Percentiles rank a stretch among this genome's conserved stretches.
phyloP scores from a whole-genome alignment of 2,888 invertebrate species.

The Platycheirus rosarum region DNA sequence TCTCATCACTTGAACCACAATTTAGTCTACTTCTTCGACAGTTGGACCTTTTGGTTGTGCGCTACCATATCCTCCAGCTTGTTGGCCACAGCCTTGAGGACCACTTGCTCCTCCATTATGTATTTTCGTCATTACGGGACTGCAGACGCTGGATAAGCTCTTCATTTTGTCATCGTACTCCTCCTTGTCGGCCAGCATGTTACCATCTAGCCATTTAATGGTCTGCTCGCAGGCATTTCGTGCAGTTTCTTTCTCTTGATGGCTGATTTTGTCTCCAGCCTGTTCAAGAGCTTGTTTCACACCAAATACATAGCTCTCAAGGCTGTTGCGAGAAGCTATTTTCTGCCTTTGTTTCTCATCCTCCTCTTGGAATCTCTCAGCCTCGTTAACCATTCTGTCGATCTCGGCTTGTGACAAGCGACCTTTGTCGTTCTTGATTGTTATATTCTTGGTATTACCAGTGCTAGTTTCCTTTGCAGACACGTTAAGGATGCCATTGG shows the following conservation, averaged over 20 bases:
- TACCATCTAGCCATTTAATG: conserved; percentile 88
- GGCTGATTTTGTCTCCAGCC: conserved; percentile 85
- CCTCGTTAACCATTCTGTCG: conserved; percentile 88
- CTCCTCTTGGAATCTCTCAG: conserved; percentile 88
- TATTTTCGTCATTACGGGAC: conserved; percentile 83
- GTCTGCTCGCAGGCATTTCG: conserved; percentile 86
- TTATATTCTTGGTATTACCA: conserved; percentile 88
- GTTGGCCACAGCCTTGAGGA: conserved; percentile 82
- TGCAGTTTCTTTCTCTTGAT: conserved; percentile 88
- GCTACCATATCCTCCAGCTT: conserved; percentile 85
- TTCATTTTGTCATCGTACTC: conserved; percentile 83
- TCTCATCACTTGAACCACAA: not conserved
- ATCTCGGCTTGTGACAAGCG: conserved; percentile 90
- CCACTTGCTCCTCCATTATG: conserved; percentile 74
- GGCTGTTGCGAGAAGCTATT: conserved; percentile 87
- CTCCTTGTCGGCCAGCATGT: conserved; percentile 88
- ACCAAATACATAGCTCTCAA: conserved; percentile 88
- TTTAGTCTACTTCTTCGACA: conserved; percentile 78
- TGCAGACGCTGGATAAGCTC: conserved; percentile 81
- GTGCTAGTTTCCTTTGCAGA: conserved; percentile 88
- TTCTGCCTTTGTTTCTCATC: conserved; percentile 87
- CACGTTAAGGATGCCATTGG: conserved; percentile 95
- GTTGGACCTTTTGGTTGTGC: conserved; percentile 78
- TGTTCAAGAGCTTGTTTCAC: conserved; percentile 88
- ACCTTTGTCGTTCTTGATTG: conserved; percentile 91